phyloP scores from a whole-genome alignment of 35 echinoderm and acorn worm species.

The Apostichopus californicus region DNA sequence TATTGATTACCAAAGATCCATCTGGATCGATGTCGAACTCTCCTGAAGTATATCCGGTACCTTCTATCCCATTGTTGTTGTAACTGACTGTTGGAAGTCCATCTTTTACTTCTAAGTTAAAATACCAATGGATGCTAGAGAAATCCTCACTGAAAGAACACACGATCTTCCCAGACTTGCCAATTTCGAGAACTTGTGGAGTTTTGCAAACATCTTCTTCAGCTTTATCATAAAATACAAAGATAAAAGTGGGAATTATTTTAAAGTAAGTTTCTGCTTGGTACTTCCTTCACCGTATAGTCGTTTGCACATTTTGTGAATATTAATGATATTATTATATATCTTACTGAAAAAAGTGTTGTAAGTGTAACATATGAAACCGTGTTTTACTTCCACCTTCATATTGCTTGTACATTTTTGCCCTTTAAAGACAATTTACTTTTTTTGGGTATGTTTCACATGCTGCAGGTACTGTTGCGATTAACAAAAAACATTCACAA shows the following conservation, averaged over 20 bases:
- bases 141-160: not conserved
- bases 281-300: too few species aligned
- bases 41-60: not conserved
- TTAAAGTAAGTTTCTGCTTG: too few species aligned
- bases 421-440: too few species aligned
- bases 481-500: too few species aligned
- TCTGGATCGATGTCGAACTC: not conserved
- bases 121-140: not conserved
- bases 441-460: too few species aligned
- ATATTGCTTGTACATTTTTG: too few species aligned
- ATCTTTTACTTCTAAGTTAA: not conserved
- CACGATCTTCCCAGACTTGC: not conserved
- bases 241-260: not conserved
- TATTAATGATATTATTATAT: too few species aligned
- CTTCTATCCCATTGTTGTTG: not conserved
- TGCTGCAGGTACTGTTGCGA: too few species aligned
- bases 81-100: not conserved
- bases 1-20: not conserved
- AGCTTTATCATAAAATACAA: not conserved
- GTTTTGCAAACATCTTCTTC: not conserved
- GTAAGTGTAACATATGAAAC: too few species aligned
- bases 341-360: too few species aligned
- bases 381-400: too few species aligned
- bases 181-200: not conserved
- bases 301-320: too few species aligned